Percentiles rank a stretch among this genome's conserved stretches.
Evolutionary conservation across 2,888 invertebrate genomes (phyloP).

Genomic region (Nebria brevicollis): DNA sequence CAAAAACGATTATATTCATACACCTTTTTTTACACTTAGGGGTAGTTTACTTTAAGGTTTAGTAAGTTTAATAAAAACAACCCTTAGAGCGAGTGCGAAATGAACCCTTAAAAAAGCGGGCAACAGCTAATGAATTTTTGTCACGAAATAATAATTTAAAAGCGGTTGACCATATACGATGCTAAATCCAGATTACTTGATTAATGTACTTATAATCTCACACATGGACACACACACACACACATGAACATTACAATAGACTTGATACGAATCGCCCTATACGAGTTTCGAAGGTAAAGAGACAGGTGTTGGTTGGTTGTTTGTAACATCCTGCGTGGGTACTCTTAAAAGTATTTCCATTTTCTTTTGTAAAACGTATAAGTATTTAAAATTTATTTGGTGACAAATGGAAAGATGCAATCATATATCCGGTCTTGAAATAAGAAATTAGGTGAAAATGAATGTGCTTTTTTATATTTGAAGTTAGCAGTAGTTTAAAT

Average conservation of each 20-base stretch:
- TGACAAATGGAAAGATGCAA: background rate
- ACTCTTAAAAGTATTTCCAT: too few species aligned
- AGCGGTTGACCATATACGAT: conserved; percentile 24
- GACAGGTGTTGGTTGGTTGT: background rate
- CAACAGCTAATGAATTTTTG: conserved; percentile 39
- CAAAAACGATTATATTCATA: too few species aligned
- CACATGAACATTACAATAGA: background rate
- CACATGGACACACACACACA: background rate
- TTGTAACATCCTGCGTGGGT: background rate
- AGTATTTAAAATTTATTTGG: background rate
- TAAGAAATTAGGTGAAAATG: background rate
- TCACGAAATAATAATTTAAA: conserved; percentile 45
- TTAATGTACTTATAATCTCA: conserved; percentile 44
- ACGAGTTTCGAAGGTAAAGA: background rate
- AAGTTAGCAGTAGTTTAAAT: background rate
- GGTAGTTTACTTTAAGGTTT: too few species aligned
- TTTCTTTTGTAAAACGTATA: too few species aligned
- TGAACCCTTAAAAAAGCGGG: background rate
- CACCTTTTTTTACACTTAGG: too few species aligned
- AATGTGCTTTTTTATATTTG: background rate
- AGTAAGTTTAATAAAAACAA: too few species aligned
- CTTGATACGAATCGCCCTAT: background rate
- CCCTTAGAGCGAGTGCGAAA: too few species aligned
- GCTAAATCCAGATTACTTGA: conserved; percentile 39
- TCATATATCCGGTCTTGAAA: background rate